Percentiles rank a stretch among this genome's conserved stretches.
phyloP scores from a whole-genome alignment of 2,113 vertebrate species.

The Pterocles gutturalis region DNA sequence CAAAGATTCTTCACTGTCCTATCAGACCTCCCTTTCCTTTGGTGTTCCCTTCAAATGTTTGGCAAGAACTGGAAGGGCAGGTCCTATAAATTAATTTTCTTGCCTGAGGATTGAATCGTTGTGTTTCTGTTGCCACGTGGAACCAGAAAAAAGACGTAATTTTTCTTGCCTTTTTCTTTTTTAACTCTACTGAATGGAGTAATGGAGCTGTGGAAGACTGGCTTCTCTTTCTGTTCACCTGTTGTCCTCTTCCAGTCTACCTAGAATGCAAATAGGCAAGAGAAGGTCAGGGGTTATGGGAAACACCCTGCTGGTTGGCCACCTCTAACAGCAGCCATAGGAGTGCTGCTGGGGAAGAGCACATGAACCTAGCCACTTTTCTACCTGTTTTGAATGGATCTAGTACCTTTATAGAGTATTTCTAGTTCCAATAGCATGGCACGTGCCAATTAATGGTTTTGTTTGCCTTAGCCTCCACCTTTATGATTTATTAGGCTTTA shows the following conservation, averaged over 20 bases:
- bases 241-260: not conserved
- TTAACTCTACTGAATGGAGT: not conserved
- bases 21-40: not conserved
- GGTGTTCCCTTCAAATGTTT: not conserved
- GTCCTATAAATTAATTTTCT: not conserved
- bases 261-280: not conserved
- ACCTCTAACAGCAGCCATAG: not conserved
- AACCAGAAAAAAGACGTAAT: fast-evolving
- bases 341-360: not conserved
- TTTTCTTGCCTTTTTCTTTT: not conserved
- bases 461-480: not conserved
- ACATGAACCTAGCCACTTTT: not conserved
- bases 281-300: not conserved
- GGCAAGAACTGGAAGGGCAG: not conserved
- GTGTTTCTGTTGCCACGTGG: not conserved
- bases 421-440: not conserved
- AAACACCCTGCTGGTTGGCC: fast-evolving
- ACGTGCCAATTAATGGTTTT: not conserved
- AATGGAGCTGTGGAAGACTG: not conserved
- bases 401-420: not conserved
- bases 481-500: not conserved
- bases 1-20: not conserved
- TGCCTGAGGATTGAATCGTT: not conserved
- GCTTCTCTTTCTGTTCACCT: not conserved
- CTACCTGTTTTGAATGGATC: not conserved